Evolutionary conservation across 2,888 invertebrate species (phyloP), one percentile per base, ranked within the genome.

Genomic region (Acanthosoma haemorrhoidale): DNA sequence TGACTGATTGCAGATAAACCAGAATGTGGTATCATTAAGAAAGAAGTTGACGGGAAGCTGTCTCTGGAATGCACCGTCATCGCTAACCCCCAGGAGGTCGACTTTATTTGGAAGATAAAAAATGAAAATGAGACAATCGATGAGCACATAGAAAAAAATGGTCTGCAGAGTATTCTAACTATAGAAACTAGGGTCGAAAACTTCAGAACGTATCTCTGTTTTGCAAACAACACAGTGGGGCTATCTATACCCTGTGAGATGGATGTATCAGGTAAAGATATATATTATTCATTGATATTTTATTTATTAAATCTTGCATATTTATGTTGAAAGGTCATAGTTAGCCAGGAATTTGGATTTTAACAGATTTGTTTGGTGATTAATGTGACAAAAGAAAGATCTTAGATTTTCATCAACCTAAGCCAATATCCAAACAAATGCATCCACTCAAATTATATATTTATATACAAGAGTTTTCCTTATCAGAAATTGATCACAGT

Each of bases 221-320:
- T 86, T 76, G 93, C 91, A 25, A 92, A 90, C 80, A 95, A 95
- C 82, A 84, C 88, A 4, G 90, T 93, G 13, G 94, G 94, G 67
- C 77, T 80, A 39, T 84, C 83, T 25, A 79, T 80, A 34, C 81
- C 83, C 1, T 86, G 86, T 74, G 83, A 83, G 72, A 80, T 82
- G 38, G 82, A 82, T 75, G 81, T 84, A 36, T 80, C 83, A 77
- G 84, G 84, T 84, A 77, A 78, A 80, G 8, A 9, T 36, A 36
- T 9, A 36, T 9, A 9, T 36, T 36, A 36, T 9, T 36, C 36
- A 36, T 36, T 36, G 13, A 9, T 36, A 13, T 36, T 36, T 36
- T 9, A 36, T 36, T 36, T 57, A n/a, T n/a, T n/a, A n/a, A n/a
- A n/a, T n/a, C n/a, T n/a, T n/a, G n/a, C n/a, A n/a, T n/a, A n/a